Conservation (phyloP, 1,140 invertebrate species). For the Parapsyche elsis region DNA sequence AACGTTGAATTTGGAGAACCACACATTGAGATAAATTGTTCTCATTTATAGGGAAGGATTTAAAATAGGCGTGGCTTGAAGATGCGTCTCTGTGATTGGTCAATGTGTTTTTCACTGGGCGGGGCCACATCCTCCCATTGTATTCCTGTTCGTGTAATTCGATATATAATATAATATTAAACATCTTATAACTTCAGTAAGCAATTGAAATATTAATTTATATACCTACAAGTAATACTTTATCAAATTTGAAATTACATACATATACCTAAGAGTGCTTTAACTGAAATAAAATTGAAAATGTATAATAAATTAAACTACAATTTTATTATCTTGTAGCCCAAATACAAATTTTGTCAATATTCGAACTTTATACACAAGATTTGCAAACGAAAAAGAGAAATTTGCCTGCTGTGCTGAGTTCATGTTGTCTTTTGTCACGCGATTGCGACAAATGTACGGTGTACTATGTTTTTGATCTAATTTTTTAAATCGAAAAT, state of each 20-base stretch:
- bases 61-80: slow-evolving; percentile 3
- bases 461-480: background rate
- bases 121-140: background rate
- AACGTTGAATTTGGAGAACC: background rate
- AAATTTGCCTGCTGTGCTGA: background rate
- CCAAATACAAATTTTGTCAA: too few relatives aligned
- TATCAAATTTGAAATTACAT: too few relatives aligned
- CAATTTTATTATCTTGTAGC: too few relatives aligned
- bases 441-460: slow-evolving; percentile 18
- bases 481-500: background rate
- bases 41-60: background rate
- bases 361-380: background rate
- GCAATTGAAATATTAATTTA: too few relatives aligned
- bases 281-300: too few relatives aligned
- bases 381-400: background rate
- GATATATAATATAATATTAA: too few relatives aligned
- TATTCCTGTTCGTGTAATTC: too few relatives aligned
- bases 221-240: too few relatives aligned
- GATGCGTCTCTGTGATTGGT: background rate
- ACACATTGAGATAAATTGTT: background rate
- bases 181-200: too few relatives aligned
- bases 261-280: too few relatives aligned
- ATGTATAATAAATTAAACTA: too few relatives aligned
- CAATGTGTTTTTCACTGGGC: background rate
- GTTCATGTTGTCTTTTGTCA: slow-evolving; percentile 8